phyloP scores from a whole-genome alignment of 2,113 vertebrate genomes.

The Neoarius graeffei region DNA sequence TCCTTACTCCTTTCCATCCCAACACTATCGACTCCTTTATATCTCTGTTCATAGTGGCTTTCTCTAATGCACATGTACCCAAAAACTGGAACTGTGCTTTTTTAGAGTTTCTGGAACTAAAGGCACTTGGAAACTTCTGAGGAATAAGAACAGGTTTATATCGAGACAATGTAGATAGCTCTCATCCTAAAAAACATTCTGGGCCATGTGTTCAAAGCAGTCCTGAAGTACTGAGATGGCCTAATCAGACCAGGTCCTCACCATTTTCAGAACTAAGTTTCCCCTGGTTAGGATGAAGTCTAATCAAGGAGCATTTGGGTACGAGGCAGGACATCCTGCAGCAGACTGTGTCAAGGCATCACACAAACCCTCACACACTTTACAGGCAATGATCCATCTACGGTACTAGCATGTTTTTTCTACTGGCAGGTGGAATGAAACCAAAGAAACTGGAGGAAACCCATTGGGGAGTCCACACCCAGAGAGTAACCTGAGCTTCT shows the following conservation, averaged over 20 bases:
- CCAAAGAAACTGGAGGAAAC: neutral
- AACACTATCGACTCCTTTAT: neutral
- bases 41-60: neutral
- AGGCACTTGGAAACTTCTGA: neutral
- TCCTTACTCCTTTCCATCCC: neutral
- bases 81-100: neutral
- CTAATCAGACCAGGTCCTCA: neutral
- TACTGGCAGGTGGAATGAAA: neutral
- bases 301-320: neutral
- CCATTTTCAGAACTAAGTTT: neutral
- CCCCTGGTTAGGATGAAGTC: neutral
- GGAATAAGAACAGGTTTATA: neutral
- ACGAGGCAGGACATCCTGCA: neutral
- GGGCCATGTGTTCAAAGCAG: neutral
- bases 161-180: neutral
- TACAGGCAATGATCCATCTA: neutral
- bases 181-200: too few relatives aligned
- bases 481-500: neutral
- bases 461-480: neutral
- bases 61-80: neutral
- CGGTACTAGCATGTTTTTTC: neutral
- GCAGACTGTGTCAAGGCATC: neutral
- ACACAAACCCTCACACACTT: too few relatives aligned
- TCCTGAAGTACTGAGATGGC: neutral
- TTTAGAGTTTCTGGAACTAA: neutral